phyloP scores from a whole-genome alignment of 2,797 vertebrate species.

The Poeciliopsis paucimaculata region DNA sequence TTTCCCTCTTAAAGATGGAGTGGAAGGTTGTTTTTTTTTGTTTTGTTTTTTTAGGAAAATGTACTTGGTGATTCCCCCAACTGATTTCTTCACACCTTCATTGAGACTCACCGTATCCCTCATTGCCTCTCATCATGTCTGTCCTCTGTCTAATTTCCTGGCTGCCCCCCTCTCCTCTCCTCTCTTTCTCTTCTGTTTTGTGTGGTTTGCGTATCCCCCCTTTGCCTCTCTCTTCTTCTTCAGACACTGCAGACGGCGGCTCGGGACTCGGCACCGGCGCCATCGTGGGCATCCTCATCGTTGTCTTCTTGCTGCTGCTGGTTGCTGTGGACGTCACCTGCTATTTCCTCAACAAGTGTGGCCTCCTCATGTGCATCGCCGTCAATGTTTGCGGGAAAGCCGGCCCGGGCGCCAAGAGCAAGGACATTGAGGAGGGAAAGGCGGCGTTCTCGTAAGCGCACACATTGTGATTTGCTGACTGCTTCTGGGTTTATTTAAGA shows the following conservation, averaged over 20 bases:
- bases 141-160: slow-evolving; percentile 55
- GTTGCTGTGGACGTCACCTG: slow-evolving; percentile 94
- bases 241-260: slow-evolving; percentile 79
- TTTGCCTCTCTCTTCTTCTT: slow-evolving; percentile 33
- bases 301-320: slow-evolving; percentile 92
- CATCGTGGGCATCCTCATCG: slow-evolving; percentile 96
- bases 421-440: slow-evolving; percentile 98
- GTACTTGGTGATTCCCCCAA: background rate
- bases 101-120: slow-evolving; percentile 43
- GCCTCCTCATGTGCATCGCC: slow-evolving; percentile 97
- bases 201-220: slow-evolving; percentile 41
- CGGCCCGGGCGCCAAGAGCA: slow-evolving; percentile 91
- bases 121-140: slow-evolving; percentile 51
- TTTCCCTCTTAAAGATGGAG: background rate
- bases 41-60: no score
- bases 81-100: slow-evolving; percentile 4
- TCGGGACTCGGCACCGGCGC: slow-evolving; percentile 91
- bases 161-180: slow-evolving; percentile 37
- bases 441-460: slow-evolving; percentile 94
- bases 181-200: slow-evolving; percentile 32
- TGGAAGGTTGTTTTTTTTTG: background rate
- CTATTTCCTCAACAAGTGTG: slow-evolving; percentile 99
- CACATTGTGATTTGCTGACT: background rate
- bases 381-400: slow-evolving; percentile 95
- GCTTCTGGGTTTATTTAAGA: background rate